A percentile compares a stretch with the other conserved stretches of the same genome.
Conservation (phyloP, 2,113 vertebrate genomes). For the Microcebus jonahi region DNA sequence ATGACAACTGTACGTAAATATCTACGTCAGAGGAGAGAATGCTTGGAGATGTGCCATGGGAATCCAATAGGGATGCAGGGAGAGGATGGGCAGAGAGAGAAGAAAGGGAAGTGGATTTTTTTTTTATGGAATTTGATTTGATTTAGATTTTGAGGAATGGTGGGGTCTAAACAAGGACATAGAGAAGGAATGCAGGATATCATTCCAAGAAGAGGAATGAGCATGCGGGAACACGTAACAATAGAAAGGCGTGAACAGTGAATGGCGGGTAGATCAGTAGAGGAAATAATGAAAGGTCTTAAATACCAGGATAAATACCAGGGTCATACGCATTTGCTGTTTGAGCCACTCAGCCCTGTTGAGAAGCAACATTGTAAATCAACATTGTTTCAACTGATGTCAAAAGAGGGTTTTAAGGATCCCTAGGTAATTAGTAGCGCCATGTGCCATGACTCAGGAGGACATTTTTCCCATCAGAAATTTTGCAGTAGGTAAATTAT, state of each 20-base stretch:
- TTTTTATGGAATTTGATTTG: not conserved
- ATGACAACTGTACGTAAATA: not conserved
- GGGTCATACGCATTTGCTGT: not conserved
- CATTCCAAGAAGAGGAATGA: not conserved
- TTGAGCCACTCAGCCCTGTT: not conserved
- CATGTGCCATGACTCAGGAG: not conserved
- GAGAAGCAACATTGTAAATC: not conserved
- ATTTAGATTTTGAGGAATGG: not conserved
- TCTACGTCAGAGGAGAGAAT: not conserved
- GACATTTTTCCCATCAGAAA: not conserved
- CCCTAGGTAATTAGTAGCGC: not conserved
- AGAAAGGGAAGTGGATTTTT: not conserved
- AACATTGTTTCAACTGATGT: not conserved
- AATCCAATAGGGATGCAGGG: not conserved
- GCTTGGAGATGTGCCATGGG: not conserved
- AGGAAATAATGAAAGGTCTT: not conserved
- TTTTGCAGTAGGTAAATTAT: not conserved
- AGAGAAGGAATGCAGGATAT: not conserved
- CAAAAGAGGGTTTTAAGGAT: not conserved
- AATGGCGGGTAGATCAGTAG: not conserved
- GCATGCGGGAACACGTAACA: not conserved
- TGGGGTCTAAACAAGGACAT: not conserved
- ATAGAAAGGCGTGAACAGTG: not conserved
- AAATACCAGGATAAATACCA: not conserved
- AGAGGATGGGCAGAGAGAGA: not conserved